Evolutionary conservation across 1,140 invertebrate species (phyloP).

Genomic region (Drosophila novamexicana): DNA sequence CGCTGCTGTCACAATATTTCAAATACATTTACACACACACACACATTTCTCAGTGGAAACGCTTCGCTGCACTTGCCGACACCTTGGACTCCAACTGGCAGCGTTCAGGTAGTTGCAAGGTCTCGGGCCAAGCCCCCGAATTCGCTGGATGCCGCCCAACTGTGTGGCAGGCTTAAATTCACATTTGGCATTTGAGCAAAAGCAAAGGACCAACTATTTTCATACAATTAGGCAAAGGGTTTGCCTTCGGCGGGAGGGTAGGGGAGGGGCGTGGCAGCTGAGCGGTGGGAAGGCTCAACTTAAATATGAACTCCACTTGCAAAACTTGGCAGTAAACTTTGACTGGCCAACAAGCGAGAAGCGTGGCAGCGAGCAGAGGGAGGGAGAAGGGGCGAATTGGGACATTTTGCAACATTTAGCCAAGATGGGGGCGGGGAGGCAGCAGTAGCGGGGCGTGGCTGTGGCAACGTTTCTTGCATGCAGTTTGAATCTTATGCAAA

Average conservation of each 20-base stretch:
- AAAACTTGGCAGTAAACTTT: conserved; percentile 42
- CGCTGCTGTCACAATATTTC: conserved; percentile 37
- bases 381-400: background rate
- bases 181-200: conserved; percentile 50
- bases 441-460: background rate
- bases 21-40: conserved; percentile 34
- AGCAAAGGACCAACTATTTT: conserved; percentile 69
- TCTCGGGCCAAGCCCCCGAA: too few species aligned
- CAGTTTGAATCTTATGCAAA: conserved; percentile 81
- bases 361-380: too few species aligned
- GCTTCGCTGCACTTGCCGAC: conserved; percentile 56
- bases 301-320: conserved; percentile 53
- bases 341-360: conserved; percentile 3
- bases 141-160: too few species aligned
- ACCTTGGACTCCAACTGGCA: conserved; percentile 33
- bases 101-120: background rate
- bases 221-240: conserved; percentile 69
- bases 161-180: conserved; percentile 52
- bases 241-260: conserved; percentile 10
- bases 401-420: conserved; percentile 66
- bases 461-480: conserved; percentile 66
- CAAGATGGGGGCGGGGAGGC: conserved; percentile 16
- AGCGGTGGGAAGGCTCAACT: conserved; percentile 4
- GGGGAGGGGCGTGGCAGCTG: background rate
- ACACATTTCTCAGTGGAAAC: conserved; percentile 21